These are phyloP conservation scores for Ectemnius cavifrons DNA, from an alignment of 2,888 invertebrate species.

Conservation along the genomic window DNA sequence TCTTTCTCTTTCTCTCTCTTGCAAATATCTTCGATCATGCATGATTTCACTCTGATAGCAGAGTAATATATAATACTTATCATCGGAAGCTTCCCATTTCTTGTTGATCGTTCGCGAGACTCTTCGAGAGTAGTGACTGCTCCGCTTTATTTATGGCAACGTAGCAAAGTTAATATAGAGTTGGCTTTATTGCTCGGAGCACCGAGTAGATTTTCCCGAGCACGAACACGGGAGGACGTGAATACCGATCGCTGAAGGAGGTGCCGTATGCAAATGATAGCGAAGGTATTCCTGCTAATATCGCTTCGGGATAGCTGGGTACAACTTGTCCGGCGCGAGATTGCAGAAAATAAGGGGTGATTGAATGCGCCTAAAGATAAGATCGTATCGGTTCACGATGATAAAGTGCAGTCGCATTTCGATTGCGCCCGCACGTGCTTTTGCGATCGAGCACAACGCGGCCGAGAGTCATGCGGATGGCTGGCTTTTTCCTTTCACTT, in stretches of 20 bases:
- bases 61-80: too few species aligned
- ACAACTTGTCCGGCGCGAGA: slow-evolving; percentile 12
- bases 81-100: too few species aligned
- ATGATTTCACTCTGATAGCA: too few species aligned
- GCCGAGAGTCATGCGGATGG: slow-evolving; percentile 8
- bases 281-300: slow-evolving; percentile 15
- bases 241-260: not conserved
- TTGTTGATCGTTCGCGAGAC: too few species aligned
- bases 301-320: slow-evolving; percentile 4
- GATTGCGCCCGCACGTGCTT: slow-evolving; percentile 11
- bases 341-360: slow-evolving; percentile 25
- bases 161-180: not conserved
- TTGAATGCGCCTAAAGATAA: slow-evolving; percentile 31
- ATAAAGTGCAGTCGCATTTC: slow-evolving; percentile 26
- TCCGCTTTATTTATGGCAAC: not conserved
- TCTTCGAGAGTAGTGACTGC: too few species aligned
- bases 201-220: not conserved
- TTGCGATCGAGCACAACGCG: not conserved
- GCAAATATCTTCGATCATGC: too few species aligned
- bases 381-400: slow-evolving; percentile 29
- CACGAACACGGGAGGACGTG: not conserved
- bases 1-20: too few species aligned
- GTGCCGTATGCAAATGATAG: slow-evolving; percentile 23
- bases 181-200: not conserved
- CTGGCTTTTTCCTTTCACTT: slow-evolving; percentile 8